A percentile compares a stretch with the other conserved stretches of the same genome.
Evolutionary conservation across 2,797 vertebrate species (phyloP).

Genomic region (Rhyacichthys aspro): DNA sequence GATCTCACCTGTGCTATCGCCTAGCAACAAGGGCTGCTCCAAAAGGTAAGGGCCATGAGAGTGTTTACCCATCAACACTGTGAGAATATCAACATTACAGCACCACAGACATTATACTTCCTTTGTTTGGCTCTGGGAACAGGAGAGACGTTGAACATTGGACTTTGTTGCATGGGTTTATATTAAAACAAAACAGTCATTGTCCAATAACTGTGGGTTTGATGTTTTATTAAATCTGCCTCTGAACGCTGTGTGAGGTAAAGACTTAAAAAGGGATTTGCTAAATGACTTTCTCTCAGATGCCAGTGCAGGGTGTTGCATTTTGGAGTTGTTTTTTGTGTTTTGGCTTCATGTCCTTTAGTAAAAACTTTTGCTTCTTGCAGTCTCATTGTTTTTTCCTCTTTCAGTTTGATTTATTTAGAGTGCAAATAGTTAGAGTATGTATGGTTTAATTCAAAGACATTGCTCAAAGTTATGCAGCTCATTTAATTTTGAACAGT

Average conservation of each 20-base stretch:
- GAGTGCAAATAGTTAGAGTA: no score
- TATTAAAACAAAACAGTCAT: slow-evolving; percentile 34
- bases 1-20: slow-evolving; percentile 25
- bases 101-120: slow-evolving; percentile 17
- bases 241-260: background rate
- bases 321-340: background rate
- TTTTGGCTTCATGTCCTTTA: background rate
- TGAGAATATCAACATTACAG: background rate
- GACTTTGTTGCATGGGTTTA: slow-evolving; percentile 10
- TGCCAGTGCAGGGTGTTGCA: background rate
- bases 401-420: no score
- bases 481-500: no score
- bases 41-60: slow-evolving; percentile 50
- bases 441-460: no score
- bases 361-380: no score
- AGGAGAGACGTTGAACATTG: background rate
- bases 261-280: background rate
- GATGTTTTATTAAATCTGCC: background rate
- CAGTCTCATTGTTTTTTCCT: no score
- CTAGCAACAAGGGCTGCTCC: slow-evolving; percentile 25
- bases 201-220: background rate
- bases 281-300: background rate
- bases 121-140: slow-evolving; percentile 15
- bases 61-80: background rate
- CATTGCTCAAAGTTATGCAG: no score